These are phyloP conservation scores for Hiodon alosoides DNA, from an alignment of 2,113 vertebrate species.

Conservation along the genomic window DNA sequence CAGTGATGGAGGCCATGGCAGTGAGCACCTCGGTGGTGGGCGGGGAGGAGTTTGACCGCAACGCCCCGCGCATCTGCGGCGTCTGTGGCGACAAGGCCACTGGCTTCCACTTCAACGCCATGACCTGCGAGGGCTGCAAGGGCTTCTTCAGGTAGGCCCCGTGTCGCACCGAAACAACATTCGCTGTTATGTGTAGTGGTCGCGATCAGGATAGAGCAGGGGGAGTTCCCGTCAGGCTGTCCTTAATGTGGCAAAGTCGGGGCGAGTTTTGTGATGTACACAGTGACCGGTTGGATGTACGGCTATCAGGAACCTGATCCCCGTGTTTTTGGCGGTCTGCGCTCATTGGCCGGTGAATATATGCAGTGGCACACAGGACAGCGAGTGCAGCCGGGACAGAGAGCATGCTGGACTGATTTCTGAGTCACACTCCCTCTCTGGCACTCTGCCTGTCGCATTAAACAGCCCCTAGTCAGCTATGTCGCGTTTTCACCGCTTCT, in stretches of 20 bases:
- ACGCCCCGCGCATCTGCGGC: constrained; percentile 64
- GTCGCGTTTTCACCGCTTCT: not conserved
- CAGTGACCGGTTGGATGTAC: no score
- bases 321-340: not conserved
- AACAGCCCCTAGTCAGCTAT: not conserved
- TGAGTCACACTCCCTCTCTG: not conserved
- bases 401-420: not conserved
- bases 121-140: constrained; percentile 80
- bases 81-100: constrained; percentile 75
- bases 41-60: constrained; percentile 55
- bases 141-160: constrained; percentile 71
- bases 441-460: not conserved
- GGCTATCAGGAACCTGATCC: not conserved
- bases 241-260: no score
- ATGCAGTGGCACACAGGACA: not conserved
- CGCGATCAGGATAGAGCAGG: not conserved
- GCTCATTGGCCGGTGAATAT: constrained; percentile 1
- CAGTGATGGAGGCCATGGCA: constrained; percentile 52
- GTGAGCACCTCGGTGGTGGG: constrained; percentile 53
- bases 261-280: not conserved
- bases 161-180: no score
- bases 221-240: no score
- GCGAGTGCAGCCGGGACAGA: not conserved
- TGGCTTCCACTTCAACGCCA: constrained; percentile 76
- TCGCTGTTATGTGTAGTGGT: not conserved